Percentiles rank a stretch among this genome's conserved stretches.
Evolutionary conservation across 1,140 invertebrate genomes (phyloP).

Genomic region (Lamellibrachia luymesi): DNA sequence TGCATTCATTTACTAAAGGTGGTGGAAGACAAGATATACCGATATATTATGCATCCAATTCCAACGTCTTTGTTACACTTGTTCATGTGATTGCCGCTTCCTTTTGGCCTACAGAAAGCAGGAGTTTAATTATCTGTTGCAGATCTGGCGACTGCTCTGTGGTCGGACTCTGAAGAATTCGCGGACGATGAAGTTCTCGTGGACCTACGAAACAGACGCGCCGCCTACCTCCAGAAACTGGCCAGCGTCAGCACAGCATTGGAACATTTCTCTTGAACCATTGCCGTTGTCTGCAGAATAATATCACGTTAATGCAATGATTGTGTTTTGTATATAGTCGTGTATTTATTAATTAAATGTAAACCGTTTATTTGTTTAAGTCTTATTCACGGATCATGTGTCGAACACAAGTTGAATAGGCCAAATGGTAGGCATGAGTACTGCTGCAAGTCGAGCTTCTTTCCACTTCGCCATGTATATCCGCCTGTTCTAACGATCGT

Average conservation of each 20-base stretch:
- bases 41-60: background rate
- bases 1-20: too few species aligned
- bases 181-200: slow-evolving; percentile 2
- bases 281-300: background rate
- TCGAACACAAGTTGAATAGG: too few species aligned
- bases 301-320: background rate
- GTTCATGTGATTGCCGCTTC: background rate
- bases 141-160: background rate
- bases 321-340: background rate
- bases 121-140: background rate
- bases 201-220: slow-evolving; percentile 1
- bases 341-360: background rate
- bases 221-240: background rate
- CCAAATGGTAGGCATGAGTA: too few species aligned
- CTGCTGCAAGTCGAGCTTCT: too few species aligned
- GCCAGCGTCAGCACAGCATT: background rate
- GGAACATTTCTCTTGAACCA: background rate
- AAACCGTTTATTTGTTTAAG: background rate
- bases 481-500: too few species aligned
- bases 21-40: too few species aligned
- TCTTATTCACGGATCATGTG: too few species aligned
- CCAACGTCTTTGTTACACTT: background rate
- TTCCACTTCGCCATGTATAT: too few species aligned
- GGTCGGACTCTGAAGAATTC: slow-evolving; percentile 8
- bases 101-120: background rate